Evolutionary conservation across 1,140 invertebrate genomes (phyloP).

Genomic region (Zaprionus ornatus): DNA sequence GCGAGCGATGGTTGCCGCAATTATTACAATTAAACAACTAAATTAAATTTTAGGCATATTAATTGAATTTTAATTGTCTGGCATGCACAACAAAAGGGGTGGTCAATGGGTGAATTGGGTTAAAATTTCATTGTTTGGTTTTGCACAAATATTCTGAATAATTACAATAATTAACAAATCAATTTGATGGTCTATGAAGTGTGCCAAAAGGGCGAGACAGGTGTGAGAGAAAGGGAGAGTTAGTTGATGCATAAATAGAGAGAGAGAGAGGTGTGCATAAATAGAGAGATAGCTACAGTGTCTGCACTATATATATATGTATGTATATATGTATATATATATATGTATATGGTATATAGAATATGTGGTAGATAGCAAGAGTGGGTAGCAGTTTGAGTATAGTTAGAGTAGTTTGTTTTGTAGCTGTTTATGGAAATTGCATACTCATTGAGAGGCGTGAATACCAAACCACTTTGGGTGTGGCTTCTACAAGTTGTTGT

Average conservation of each 20-base stretch:
- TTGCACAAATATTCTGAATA: conserved; percentile 62
- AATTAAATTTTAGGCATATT: conserved; percentile 71
- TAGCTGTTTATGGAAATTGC: conserved; percentile 58
- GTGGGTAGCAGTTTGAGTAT: conserved; percentile 32
- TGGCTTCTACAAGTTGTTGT: conserved; percentile 64
- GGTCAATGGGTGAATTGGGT: neutral
- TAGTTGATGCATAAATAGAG: neutral
- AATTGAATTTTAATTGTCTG: conserved; percentile 75
- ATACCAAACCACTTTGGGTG: conserved; percentile 82
- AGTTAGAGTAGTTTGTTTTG: conserved; percentile 58
- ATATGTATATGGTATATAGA: conserved; percentile 2
- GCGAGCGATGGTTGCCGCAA: conserved; percentile 40
- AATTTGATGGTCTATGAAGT: conserved; percentile 57
- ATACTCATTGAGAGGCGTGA: conserved; percentile 83
- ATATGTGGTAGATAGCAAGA: conserved; percentile 13
- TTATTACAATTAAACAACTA: conserved; percentile 63
- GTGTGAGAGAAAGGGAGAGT: neutral
- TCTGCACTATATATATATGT: neutral
- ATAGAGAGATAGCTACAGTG: conserved; percentile 12
- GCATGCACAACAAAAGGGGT: conserved; percentile 46
- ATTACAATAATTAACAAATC: conserved; percentile 61
- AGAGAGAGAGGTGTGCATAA: conserved; percentile 3
- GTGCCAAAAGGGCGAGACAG: neutral
- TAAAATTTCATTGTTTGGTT: conserved; percentile 35
- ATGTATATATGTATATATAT: neutral